Evolutionary conservation across 2,797 vertebrate species (phyloP).

Genomic region (Vultur gryphus): DNA sequence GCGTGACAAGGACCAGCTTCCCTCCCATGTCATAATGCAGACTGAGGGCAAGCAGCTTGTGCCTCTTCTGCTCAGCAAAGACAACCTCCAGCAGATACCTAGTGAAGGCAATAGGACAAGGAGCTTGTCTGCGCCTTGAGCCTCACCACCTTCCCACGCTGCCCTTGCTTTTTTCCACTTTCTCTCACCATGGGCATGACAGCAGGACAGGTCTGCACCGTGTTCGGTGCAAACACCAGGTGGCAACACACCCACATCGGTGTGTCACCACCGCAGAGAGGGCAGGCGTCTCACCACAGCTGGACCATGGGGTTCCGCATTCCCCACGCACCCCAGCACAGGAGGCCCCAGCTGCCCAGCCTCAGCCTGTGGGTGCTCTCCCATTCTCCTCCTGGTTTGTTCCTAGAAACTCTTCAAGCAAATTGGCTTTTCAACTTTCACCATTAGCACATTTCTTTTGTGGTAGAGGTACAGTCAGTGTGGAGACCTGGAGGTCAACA

Average conservation of each 20-base stretch:
- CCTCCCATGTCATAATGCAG: too few species aligned
- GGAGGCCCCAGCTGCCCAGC: accelerated
- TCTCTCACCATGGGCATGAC: neutral
- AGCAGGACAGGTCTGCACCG: neutral
- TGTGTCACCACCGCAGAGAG: neutral
- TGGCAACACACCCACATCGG: neutral
- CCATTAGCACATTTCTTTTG: neutral
- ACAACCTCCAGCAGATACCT: neutral
- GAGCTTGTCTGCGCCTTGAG: neutral
- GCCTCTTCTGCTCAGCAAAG: neutral
- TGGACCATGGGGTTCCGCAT: neutral
- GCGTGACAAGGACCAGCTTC: neutral
- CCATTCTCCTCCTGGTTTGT: neutral
- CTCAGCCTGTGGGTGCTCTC: neutral
- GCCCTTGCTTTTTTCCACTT: neutral
- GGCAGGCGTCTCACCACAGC: neutral
- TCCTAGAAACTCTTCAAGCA: neutral
- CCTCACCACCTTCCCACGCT: neutral
- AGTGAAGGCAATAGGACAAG: neutral
- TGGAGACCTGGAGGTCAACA: neutral
- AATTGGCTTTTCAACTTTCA: neutral
- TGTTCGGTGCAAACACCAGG: neutral
- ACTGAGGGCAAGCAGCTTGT: neutral
- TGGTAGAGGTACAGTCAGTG: neutral
- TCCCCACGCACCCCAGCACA: neutral